Evolutionary conservation across 1,140 invertebrate genomes (phyloP).

Genomic region (Papilio polytes): DNA sequence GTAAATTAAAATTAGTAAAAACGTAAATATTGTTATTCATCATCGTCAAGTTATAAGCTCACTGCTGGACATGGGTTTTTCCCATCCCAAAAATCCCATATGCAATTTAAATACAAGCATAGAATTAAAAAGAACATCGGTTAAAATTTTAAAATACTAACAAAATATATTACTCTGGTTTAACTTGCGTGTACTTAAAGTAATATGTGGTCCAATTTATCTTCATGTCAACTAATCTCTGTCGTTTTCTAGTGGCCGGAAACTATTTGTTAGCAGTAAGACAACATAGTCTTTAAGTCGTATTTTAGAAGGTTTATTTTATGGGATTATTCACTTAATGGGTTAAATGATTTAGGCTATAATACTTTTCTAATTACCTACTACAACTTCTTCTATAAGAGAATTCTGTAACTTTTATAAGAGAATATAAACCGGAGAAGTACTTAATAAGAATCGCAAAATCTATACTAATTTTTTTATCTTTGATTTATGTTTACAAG

Average conservation of each 20-base stretch:
- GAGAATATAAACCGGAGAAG: not conserved
- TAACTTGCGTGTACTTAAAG: not conserved
- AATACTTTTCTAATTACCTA: too few relatives aligned
- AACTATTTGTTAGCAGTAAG: constrained; percentile 24
- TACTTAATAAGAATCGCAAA: not conserved
- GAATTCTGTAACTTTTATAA: too few relatives aligned
- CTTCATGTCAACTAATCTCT: constrained; percentile 23
- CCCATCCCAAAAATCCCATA: too few relatives aligned
- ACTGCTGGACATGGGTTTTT: too few relatives aligned
- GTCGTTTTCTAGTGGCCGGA: constrained; percentile 19
- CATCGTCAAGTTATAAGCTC: too few relatives aligned
- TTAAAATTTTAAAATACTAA: constrained; percentile 3
- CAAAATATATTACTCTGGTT: not conserved
- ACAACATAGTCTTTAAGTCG: constrained; percentile 6
- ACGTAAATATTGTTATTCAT: too few relatives aligned
- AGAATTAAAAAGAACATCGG: not conserved
- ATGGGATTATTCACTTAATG: not conserved
- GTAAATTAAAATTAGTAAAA: too few relatives aligned
- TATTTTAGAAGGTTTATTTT: not conserved
- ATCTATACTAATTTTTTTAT: not conserved
- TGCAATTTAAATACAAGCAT: not conserved
- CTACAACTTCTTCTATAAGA: too few relatives aligned
- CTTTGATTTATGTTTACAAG: not conserved
- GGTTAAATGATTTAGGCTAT: not conserved
- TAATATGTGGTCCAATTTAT: constrained; percentile 23